Base-by-base conservation (phyloP, 2,113 vertebrate species). In the Nothoprocta pentlandii region DNA sequence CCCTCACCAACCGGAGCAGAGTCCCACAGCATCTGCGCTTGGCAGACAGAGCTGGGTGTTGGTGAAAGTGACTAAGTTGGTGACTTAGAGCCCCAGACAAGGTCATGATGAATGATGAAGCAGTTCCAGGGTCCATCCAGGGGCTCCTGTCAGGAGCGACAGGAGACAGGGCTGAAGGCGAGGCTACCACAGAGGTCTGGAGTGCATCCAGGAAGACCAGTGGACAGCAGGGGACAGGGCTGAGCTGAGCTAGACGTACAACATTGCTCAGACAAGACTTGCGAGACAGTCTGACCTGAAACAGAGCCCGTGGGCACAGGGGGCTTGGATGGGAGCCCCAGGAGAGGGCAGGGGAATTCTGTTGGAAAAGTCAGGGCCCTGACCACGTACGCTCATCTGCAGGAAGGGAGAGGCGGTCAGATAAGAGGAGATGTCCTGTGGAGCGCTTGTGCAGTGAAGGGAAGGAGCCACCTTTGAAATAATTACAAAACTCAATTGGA, bases 51-150 rank as follows among this genome's bases (percentile, higher is more conserved):
- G 34, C 14, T 9, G 21, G 16, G 2, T 49, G 36, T 1, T 1
- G 10, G 2, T 42, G 42, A 21, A 6, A 16, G 49, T 39, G 36
- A 39, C 36, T 39, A 39, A 39, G 36, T 39, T 39, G 16, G 36
- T 61, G 5, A 25, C 8, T 3, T 9, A 21, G 34, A 61, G 34
- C 32, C 42, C 28, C 28, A 80, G 15, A 6, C 14, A 54, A 36
- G 30, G 36, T 39, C 36, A 39, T 39, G 12, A 32, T 39, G 71
- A 17, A 15, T 73, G 76, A 26, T 73, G 9, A 63, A 20, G 63
- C 2, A 1, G n/a, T 10, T 76, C 47, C 1, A 0, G 9, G 54
- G 6, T 46, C 47, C 64, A 16, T 44, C 19, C 44, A 41, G 32
- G 2, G 5, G 6, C 21, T 84, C 23, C 46, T 34, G 36, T 69